Conservation (phyloP, 2,888 invertebrate genomes). For the Odontomyia ornata region DNA sequence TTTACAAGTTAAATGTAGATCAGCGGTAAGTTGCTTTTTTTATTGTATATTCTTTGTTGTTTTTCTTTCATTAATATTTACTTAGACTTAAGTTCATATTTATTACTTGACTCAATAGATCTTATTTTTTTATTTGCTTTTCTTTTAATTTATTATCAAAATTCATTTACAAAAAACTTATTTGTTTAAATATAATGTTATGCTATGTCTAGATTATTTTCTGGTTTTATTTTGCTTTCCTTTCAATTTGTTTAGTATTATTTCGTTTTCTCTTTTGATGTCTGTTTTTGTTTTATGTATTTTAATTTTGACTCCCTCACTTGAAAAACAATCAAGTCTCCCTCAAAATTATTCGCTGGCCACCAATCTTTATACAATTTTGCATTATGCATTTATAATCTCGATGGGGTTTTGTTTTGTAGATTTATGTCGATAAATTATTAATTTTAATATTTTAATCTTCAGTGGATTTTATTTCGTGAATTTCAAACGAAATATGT, state of each 20-base stretch:
- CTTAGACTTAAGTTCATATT: constrained; percentile 22
- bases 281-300: background rate
- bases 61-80: constrained; percentile 1
- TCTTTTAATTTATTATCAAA: constrained; percentile 41
- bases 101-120: constrained; percentile 36
- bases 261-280: constrained; percentile 1
- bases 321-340: constrained; percentile 11
- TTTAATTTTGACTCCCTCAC: background rate
- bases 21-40: constrained; percentile 6
- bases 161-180: constrained; percentile 45
- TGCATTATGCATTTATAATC: constrained; percentile 24
- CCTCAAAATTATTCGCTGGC: constrained; percentile 22
- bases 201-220: constrained; percentile 31
- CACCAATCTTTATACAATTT: constrained; percentile 16
- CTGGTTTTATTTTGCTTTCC: constrained; percentile 25
- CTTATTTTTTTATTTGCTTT: constrained; percentile 36
- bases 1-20: background rate
- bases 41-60: constrained; percentile 12
- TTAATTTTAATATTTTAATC: background rate
- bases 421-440: background rate
- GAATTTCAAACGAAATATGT: background rate
- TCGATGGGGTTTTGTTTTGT: constrained; percentile 45
- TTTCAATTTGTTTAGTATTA: constrained; percentile 20
- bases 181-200: constrained; percentile 38
- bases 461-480: background rate